A percentile compares a stretch with the other conserved stretches of the same genome.
Conservation (phyloP, 2,113 vertebrate species). For the Prunella fulvescens region DNA sequence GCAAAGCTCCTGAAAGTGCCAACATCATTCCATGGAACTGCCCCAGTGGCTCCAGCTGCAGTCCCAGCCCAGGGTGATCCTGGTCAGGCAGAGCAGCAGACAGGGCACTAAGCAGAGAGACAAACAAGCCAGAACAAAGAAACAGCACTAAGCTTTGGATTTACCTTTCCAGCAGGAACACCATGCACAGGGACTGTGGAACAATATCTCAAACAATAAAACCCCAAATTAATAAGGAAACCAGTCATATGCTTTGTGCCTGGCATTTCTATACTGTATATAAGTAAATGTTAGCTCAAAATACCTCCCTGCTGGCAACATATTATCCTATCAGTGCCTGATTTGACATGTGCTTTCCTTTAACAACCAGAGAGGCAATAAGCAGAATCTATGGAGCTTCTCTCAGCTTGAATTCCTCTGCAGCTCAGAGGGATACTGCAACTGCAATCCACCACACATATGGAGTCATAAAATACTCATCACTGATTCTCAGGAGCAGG, state of each 20-base stretch:
- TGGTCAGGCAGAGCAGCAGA: not conserved
- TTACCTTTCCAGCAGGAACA: not conserved
- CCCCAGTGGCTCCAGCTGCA: not conserved
- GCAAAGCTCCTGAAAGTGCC: not conserved
- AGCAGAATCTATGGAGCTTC: not conserved
- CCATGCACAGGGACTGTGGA: not conserved
- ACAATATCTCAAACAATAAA: not conserved
- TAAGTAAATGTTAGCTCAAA: slow-evolving; percentile 6
- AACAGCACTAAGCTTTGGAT: not conserved
- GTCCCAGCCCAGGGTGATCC: not conserved
- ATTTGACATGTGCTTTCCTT: slow-evolving; percentile 1
- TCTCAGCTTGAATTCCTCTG: not conserved
- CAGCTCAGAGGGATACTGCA: not conserved
- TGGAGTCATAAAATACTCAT: not conserved
- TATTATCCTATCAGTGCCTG: not conserved
- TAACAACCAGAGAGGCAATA: not conserved
- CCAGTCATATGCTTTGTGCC: not conserved
- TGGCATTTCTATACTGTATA: not conserved
- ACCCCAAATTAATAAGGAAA: not conserved
- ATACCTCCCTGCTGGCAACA: slow-evolving; percentile 1
- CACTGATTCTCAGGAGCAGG: not conserved
- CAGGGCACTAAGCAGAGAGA: not conserved
- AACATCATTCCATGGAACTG: not conserved
- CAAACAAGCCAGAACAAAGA: not conserved
- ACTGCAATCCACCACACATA: not conserved